Evolutionary conservation across 1,140 invertebrate genomes (phyloP).

Genomic region (Theocolax elegans): DNA sequence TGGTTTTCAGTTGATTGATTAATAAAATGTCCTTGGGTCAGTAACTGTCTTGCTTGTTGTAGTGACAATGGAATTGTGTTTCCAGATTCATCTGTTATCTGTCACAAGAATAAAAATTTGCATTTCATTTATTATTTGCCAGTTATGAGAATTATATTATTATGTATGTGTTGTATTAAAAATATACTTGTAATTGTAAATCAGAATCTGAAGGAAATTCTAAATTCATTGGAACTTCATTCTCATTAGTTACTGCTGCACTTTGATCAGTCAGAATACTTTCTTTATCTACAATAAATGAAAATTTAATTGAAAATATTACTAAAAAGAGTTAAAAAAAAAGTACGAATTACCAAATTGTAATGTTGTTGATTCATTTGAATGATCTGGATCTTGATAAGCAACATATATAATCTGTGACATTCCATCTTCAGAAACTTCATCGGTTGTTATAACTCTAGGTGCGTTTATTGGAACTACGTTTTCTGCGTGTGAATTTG

Average conservation of each 20-base stretch:
- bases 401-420: slow-evolving; percentile 67
- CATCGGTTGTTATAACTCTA: slow-evolving; percentile 52
- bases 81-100: slow-evolving; percentile 76
- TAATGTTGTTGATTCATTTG: slow-evolving; percentile 59
- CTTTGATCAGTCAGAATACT: slow-evolving; percentile 47
- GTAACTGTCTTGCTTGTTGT: slow-evolving; percentile 71
- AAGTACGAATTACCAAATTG: slow-evolving; percentile 59
- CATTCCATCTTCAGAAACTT: slow-evolving; percentile 53
- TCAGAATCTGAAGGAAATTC: slow-evolving; percentile 55
- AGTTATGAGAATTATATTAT: too few relatives aligned
- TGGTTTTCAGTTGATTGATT: slow-evolving; percentile 62
- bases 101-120: slow-evolving; percentile 34
- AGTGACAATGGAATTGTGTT: slow-evolving; percentile 77
- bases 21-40: slow-evolving; percentile 67
- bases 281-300: slow-evolving; percentile 34
- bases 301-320: slow-evolving; percentile 4
- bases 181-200: slow-evolving; percentile 60
- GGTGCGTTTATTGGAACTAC: slow-evolving; percentile 48
- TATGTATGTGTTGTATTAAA: too few relatives aligned
- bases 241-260: slow-evolving; percentile 44
- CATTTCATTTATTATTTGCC: too few relatives aligned
- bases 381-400: slow-evolving; percentile 66
- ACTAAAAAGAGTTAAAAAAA: not conserved
- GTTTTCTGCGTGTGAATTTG: slow-evolving; percentile 49
- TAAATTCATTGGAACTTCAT: slow-evolving; percentile 48